phyloP scores from a whole-genome alignment of 2,797 vertebrate species.

The Sarcophilus harrisii region DNA sequence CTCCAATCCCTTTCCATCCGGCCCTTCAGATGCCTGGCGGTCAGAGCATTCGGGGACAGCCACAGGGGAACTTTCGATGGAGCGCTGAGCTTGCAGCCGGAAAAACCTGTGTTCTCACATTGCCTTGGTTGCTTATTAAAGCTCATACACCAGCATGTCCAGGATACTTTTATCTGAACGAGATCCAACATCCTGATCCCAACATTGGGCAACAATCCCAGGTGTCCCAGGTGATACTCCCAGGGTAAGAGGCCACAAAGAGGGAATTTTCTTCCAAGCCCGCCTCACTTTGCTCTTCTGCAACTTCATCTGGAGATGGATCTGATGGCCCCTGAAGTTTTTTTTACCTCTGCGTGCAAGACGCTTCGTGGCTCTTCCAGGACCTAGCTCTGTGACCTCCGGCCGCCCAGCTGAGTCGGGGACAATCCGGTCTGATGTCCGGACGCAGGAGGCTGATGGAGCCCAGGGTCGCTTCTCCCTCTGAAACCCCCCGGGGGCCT shows the following conservation, averaged over 20 bases:
- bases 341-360: not conserved
- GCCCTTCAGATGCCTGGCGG: not conserved
- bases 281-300: not conserved
- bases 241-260: not conserved
- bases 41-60: not conserved
- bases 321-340: not conserved
- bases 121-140: not conserved
- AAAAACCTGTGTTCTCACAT: not conserved
- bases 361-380: not conserved
- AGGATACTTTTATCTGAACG: not conserved
- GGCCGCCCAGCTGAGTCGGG: not conserved
- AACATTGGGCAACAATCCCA: not conserved
- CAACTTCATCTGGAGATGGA: not conserved
- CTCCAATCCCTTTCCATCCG: not conserved
- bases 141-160: not conserved
- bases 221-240: not conserved
- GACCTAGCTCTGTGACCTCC: not conserved
- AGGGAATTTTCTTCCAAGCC: not conserved
- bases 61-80: not conserved
- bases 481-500: too few relatives aligned
- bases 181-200: not conserved
- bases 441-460: not conserved
- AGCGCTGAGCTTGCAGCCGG: not conserved
- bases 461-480: not conserved
- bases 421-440: not conserved